Base-by-base conservation (phyloP, 1,140 invertebrate genomes). In the Piezodorus guildinii region DNA sequence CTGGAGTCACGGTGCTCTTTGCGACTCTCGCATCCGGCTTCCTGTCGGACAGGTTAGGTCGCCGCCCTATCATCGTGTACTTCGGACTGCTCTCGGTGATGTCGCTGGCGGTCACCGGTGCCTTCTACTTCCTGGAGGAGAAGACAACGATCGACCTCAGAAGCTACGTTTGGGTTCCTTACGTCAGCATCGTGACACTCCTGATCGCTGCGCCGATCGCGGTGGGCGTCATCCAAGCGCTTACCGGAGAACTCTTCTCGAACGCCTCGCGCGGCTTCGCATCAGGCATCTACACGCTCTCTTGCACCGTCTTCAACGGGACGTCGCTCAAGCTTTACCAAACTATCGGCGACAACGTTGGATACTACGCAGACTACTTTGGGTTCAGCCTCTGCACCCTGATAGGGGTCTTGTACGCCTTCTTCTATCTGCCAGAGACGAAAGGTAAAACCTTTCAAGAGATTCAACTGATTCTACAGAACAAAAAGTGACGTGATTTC, bases 21-120 rank as follows among this genome's bases (percentile, higher is more conserved):
- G 64, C 46, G 23, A 68, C 65, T 17, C 56, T 69, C 16, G 10
- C 68, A 17, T 34, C 67, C 5, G 69, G 69, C 16, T 60, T 60
- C 19, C 15, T 69, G 0, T 52, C 68, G 67, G 72, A 80, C 64
- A 69, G 71, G 46, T 64, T 71, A 2, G 78, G 77, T 9, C 70
- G 82, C 59, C 75, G 78, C 60, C 74, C 79, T 44, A 71, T 85
- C 9, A 71, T 85, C 1, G 68, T 81, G 4, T 64, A 79, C 4
- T 80, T 78, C 1, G 43, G 51, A 10, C 16, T 27, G 14, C 63
- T 58, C 62, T 65, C 75, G 1, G 27, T 72, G 15, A 66, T 68
- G 10, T 68, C 69, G 0, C 58, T 71, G n/a, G 64, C 70, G 16
- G 66, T 71, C 16, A 68, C 69, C 2, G 54, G 73, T 16, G 63